Conservation (phyloP, 1,140 invertebrate species). For the Agrilus planipennis region DNA sequence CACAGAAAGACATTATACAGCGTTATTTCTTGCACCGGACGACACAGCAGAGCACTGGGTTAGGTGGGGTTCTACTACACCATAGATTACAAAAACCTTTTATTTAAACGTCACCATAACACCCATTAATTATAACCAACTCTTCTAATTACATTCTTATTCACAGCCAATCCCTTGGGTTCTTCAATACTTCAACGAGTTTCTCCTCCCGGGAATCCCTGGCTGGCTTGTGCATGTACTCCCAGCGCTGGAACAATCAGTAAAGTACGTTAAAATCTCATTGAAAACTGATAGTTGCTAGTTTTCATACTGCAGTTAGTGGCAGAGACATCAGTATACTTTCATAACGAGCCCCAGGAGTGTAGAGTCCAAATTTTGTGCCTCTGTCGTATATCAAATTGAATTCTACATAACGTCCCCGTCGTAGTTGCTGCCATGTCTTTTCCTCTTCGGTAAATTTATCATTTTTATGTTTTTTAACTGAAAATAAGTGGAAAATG, state of each 20-base stretch:
- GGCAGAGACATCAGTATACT: conserved; percentile 97
- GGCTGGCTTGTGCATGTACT: conserved; percentile 80
- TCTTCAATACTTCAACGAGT: conserved; percentile 69
- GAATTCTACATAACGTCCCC: conserved; percentile 93
- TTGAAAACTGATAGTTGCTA: conserved; percentile 1
- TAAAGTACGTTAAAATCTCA: neutral
- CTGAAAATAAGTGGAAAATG: conserved; percentile 36
- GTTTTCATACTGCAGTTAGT: conserved; percentile 61
- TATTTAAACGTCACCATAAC: no score
- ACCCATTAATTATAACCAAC: no score
- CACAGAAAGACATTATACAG: no score
- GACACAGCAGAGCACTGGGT: no score
- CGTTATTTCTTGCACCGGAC: no score
- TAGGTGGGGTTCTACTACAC: no score
- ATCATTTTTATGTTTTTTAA: conserved; percentile 76
- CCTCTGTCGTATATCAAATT: conserved; percentile 96
- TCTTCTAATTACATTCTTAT: no score
- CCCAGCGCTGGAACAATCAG: conserved; percentile 62
- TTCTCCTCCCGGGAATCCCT: conserved; percentile 60
- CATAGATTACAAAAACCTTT: no score
- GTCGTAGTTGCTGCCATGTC: conserved; percentile 80
- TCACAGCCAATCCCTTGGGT: conserved; percentile 90
- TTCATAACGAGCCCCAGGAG: conserved; percentile 88
- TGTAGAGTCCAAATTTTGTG: conserved; percentile 93
- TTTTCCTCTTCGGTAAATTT: conserved; percentile 70